These are phyloP conservation scores for Sus scrofa DNA, from an alignment of 2,113 vertebrate species.

Conservation along the genomic window T2T-Sscrofa CM000825.6:77942501-77943000, in stretches of 20 bases:
- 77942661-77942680: background rate
- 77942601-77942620: conserved; percentile 80
- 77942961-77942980: background rate
- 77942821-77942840: background rate
- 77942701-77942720: background rate
- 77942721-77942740: background rate
- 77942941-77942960: background rate
- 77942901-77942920: background rate
- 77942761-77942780: background rate
- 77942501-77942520: background rate
- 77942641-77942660: conserved; percentile 60
- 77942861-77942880: background rate
- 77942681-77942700: accelerated
- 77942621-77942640: conserved; percentile 82
- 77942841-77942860: background rate
- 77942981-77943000: background rate
- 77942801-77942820: background rate
- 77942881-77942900: background rate
- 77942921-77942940: background rate
- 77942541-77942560: background rate
- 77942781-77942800: background rate
- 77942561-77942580: conserved; percentile 4
- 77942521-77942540: background rate
- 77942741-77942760: background rate
- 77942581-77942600: conserved; percentile 37